phyloP scores from a whole-genome alignment of 2,797 vertebrate species.

The Pristis pectinata region DNA sequence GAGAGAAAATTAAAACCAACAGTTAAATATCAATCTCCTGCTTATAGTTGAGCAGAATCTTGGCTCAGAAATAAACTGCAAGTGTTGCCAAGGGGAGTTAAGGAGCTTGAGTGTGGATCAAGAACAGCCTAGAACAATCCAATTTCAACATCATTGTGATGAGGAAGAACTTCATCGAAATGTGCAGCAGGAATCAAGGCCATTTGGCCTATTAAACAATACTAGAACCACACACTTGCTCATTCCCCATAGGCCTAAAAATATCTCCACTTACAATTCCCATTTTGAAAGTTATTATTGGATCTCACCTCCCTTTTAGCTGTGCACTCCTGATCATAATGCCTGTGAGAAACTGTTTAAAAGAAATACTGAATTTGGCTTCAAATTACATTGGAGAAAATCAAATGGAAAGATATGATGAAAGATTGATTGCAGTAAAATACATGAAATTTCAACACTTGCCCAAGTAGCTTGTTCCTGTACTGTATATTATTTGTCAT shows the following conservation, averaged over 20 bases:
- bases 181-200: background rate
- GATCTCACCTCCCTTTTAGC: background rate
- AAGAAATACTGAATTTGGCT: background rate
- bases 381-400: background rate
- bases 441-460: background rate
- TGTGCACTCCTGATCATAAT: background rate
- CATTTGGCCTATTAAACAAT: background rate
- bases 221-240: background rate
- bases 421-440: background rate
- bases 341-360: background rate
- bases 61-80: background rate
- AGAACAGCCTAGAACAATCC: background rate
- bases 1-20: background rate
- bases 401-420: background rate
- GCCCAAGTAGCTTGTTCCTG: background rate
- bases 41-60: background rate
- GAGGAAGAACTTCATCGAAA: background rate
- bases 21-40: background rate
- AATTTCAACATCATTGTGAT: background rate
- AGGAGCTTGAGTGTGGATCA: background rate
- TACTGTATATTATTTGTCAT: background rate
- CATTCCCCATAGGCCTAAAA: background rate
- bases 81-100: background rate
- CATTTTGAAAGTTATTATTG: background rate
- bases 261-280: background rate